Evolutionary conservation across 2,888 invertebrate genomes (phyloP).

Genomic region (Rutpela maculata): DNA sequence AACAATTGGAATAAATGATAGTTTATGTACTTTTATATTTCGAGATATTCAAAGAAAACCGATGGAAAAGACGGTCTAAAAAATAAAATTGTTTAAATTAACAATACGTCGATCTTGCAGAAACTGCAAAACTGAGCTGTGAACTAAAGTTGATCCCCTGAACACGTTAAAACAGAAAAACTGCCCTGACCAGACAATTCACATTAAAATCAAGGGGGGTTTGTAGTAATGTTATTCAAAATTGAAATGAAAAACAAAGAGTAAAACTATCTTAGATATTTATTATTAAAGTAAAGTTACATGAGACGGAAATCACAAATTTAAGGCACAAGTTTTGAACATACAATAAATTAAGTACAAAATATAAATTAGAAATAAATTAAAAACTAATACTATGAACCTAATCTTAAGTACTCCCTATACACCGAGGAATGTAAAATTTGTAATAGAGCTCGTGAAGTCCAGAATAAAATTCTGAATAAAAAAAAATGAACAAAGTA

Average conservation of each 20-base stretch:
- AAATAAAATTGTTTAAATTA: too few relatives aligned
- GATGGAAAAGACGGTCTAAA: too few relatives aligned
- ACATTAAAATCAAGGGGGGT: too few relatives aligned
- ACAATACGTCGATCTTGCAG: too few relatives aligned
- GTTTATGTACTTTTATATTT: too few relatives aligned
- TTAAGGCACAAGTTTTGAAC: slow-evolving; percentile 59
- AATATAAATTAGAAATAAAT: slow-evolving; percentile 44
- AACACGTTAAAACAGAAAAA: too few relatives aligned
- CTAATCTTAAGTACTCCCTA: slow-evolving; percentile 44
- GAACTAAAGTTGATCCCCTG: too few relatives aligned
- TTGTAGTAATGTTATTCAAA: too few relatives aligned
- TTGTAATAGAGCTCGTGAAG: slow-evolving; percentile 20
- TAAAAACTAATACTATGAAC: slow-evolving; percentile 39
- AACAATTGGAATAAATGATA: too few relatives aligned
- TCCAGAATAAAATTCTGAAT: slow-evolving; percentile 2
- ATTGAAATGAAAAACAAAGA: background rate
- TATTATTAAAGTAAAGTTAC: slow-evolving; percentile 1
- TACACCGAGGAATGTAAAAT: slow-evolving; percentile 49
- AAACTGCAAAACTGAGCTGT: too few relatives aligned
- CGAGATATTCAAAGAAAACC: too few relatives aligned
- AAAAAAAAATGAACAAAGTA: background rate
- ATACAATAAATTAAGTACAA: slow-evolving; percentile 56
- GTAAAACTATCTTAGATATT: background rate
- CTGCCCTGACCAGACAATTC: too few relatives aligned
- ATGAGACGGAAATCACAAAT: slow-evolving; percentile 57